These are phyloP conservation scores for Nematostella vectensis DNA, from an alignment of 92 coral and sea anemone species.

Conservation along the genomic window DNA sequence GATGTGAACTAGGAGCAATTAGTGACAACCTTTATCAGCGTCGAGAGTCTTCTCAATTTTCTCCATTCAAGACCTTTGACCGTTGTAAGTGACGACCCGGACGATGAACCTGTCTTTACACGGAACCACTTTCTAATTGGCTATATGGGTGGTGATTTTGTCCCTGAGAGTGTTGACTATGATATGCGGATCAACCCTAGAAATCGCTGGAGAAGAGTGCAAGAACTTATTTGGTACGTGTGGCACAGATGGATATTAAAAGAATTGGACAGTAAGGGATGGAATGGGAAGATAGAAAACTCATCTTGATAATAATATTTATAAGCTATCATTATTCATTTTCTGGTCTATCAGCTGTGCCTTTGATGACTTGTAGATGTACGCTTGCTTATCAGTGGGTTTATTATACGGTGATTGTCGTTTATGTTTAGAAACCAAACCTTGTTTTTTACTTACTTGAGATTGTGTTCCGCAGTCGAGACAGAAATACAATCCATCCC, in stretches of 20 bases:
- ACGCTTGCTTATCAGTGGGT: no score
- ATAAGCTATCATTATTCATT: no score
- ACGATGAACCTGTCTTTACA: constrained; percentile 41
- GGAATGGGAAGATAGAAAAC: constrained; percentile 29
- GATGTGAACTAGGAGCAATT: constrained; percentile 37
- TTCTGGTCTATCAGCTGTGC: no score
- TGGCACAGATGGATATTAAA: constrained; percentile 47
- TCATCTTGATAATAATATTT: no score
- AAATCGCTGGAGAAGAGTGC: constrained; percentile 37
- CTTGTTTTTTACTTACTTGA: constrained; percentile 55
- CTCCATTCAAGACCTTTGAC: constrained; percentile 37
- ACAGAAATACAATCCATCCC: constrained; percentile 81
- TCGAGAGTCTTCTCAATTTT: constrained; percentile 31
- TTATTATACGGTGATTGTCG: no score
- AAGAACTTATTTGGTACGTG: constrained; percentile 35
- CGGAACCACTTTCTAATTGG: constrained; percentile 56
- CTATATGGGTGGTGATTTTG: constrained; percentile 20
- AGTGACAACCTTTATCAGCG: constrained; percentile 25
- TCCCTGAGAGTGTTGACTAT: constrained; percentile 16
- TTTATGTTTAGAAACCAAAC: no score
- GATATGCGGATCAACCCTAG: constrained; percentile 12
- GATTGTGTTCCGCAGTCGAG: constrained; percentile 84
- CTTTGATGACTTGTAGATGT: no score
- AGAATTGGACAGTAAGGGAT: constrained; percentile 25
- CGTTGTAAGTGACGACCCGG: constrained; percentile 32